phyloP scores from a whole-genome alignment of 2,113 vertebrate species.

The Proteles cristata region DNA sequence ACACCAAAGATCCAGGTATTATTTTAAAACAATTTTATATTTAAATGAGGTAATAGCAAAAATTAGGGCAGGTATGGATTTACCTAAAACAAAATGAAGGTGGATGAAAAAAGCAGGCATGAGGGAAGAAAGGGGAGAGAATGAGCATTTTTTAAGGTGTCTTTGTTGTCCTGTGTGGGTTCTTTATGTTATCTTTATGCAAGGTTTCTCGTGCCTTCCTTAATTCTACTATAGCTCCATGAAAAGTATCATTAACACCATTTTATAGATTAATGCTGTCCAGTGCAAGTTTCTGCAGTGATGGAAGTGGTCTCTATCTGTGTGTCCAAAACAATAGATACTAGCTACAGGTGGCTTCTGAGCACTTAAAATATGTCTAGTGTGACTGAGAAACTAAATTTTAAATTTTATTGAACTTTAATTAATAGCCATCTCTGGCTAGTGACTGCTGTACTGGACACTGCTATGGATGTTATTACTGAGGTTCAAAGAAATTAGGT shows the following conservation, averaged over 20 bases:
- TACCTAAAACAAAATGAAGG: not conserved
- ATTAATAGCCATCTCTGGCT: not conserved
- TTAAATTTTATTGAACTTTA: conserved; percentile 31
- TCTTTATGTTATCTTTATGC: not conserved
- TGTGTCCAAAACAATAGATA: not conserved
- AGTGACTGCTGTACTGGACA: not conserved
- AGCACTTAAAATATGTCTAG: not conserved
- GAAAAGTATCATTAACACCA: not conserved
- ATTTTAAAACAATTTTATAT: not conserved
- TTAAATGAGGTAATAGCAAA: not conserved
- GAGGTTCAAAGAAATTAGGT: not conserved
- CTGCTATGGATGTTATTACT: not conserved
- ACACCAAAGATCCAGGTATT: not conserved
- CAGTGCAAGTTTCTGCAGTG: not conserved
- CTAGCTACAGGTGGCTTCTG: not conserved
- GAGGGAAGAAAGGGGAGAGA: not conserved
- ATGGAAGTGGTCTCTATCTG: not conserved
- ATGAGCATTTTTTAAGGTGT: not conserved
- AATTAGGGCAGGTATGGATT: not conserved
- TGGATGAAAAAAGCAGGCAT: not conserved
- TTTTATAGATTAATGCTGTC: not conserved
- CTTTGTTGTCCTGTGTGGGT: not conserved
- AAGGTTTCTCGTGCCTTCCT: not conserved
- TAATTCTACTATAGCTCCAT: not conserved
- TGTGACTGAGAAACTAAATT: not conserved